Conservation (phyloP, 2,888 invertebrate genomes). For the Mantis religiosa region DNA sequence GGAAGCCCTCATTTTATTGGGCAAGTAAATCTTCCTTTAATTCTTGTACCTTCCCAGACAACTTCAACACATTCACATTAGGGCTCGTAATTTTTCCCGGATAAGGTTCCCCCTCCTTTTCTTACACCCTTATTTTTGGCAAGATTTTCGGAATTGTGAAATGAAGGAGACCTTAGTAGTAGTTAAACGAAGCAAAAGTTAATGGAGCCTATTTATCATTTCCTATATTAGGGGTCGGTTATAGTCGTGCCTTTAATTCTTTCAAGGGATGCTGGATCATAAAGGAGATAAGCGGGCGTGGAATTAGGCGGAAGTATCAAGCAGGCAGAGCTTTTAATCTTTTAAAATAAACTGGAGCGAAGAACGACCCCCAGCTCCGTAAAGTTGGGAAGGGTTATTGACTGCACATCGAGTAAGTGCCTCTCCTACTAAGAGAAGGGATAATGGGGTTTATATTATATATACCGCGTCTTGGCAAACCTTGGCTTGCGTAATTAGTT, state of each 20-base stretch:
- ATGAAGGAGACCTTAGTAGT: not conserved
- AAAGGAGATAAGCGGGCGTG: constrained; percentile 11
- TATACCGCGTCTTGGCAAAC: constrained; percentile 16
- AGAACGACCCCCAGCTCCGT: not conserved
- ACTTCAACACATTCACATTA: not conserved
- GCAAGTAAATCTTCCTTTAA: not conserved
- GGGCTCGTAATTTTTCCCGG: not conserved
- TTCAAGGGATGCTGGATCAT: not conserved
- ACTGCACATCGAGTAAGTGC: constrained; percentile 2
- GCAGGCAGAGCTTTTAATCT: constrained; percentile 2
- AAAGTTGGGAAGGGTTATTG: not conserved
- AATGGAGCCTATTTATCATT: constrained; percentile 19
- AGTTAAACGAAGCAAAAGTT: constrained; percentile 10
- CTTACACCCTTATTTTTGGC: not conserved
- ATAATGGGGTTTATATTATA: constrained; percentile 16
- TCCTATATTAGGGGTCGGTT: constrained; percentile 13
- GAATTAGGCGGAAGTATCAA: not conserved
- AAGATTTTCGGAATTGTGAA: not conserved
- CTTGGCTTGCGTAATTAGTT: constrained; percentile 27
- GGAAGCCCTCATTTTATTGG: not conserved
- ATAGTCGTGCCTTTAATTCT: constrained; percentile 10
- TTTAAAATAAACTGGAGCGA: constrained; percentile 10
- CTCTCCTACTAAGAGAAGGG: not conserved
- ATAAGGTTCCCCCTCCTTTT: not conserved
- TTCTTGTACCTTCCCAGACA: not conserved